These are phyloP conservation scores for Ceratosolen fusciceps DNA, from an alignment of 1,140 invertebrate species.

Conservation along the genomic window DNA sequence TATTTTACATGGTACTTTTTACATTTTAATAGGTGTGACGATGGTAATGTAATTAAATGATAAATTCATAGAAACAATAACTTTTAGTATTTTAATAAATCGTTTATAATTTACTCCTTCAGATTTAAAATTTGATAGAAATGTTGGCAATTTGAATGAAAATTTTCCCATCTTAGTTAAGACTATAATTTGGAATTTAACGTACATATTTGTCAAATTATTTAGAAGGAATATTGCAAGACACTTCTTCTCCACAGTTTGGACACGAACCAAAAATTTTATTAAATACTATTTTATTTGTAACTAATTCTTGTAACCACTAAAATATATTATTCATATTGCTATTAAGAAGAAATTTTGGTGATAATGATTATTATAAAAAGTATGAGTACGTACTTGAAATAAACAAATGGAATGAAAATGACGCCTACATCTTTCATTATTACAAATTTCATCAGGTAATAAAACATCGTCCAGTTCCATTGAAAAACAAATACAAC, in stretches of 20 bases:
- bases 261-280: conserved; percentile 66
- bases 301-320: conserved; percentile 64
- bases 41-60: no score
- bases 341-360: neutral
- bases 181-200: neutral
- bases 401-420: conserved; percentile 66
- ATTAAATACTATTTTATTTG: conserved; percentile 63
- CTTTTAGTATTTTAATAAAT: neutral
- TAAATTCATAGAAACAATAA: no score
- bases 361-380: neutral
- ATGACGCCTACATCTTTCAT: conserved; percentile 60
- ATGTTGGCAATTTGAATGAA: no score
- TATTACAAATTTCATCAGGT: conserved; percentile 66
- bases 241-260: conserved; percentile 63
- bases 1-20: no score
- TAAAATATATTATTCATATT: conserved; percentile 52
- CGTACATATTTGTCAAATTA: conserved; percentile 11
- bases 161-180: no score
- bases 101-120: no score
- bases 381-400: conserved; percentile 54
- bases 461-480: conserved; percentile 56
- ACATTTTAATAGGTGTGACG: no score
- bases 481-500: conserved; percentile 67
- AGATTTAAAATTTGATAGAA: no score
- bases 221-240: conserved; percentile 53